These are phyloP conservation scores for Xiphydria camelus DNA, from an alignment of 2,888 invertebrate species.

Conservation along the genomic window DNA sequence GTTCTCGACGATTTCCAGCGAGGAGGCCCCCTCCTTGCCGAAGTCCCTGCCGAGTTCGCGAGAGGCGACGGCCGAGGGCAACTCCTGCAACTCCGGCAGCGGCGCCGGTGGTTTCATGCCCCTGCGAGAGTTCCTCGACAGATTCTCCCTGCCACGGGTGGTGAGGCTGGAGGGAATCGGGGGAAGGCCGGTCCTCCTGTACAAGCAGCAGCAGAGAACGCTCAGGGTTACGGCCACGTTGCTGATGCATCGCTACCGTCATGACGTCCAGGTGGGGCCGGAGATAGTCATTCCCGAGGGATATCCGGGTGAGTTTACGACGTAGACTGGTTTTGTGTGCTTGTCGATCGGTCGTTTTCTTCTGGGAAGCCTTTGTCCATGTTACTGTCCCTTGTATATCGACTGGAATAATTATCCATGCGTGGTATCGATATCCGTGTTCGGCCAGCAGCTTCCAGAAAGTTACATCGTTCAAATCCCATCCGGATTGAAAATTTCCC, in stretches of 20 bases:
- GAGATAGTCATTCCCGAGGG: conserved; percentile 60
- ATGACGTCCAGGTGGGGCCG: conserved; percentile 59
- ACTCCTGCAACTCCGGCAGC: conserved; percentile 44
- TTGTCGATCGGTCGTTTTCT: too few species aligned
- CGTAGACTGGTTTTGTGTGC: too few species aligned
- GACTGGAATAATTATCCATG: too few species aligned
- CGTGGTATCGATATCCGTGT: too few species aligned
- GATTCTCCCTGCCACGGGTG: conserved; percentile 57
- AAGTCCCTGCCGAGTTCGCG: conserved; percentile 51
- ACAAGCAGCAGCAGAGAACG: conserved; percentile 49
- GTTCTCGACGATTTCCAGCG: conserved; percentile 53
- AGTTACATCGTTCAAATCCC: too few species aligned
- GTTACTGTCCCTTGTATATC: too few species aligned
- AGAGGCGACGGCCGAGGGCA: conserved; percentile 51
- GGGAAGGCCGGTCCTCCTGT: conserved; percentile 55
- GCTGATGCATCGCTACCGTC: conserved; percentile 59
- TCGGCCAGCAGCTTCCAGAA: too few species aligned
- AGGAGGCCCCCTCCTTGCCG: conserved; percentile 47
- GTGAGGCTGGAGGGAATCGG: conserved; percentile 56
- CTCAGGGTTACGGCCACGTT: conserved; percentile 50
- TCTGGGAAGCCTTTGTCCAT: too few species aligned
- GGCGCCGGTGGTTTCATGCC: conserved; percentile 50
- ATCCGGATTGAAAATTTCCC: too few species aligned
- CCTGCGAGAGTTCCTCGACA: conserved; percentile 54
- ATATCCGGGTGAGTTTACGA: conserved; percentile 59